Base-by-base conservation (phyloP, 2,797 vertebrate species). In the Podarcis lilfordi region DNA sequence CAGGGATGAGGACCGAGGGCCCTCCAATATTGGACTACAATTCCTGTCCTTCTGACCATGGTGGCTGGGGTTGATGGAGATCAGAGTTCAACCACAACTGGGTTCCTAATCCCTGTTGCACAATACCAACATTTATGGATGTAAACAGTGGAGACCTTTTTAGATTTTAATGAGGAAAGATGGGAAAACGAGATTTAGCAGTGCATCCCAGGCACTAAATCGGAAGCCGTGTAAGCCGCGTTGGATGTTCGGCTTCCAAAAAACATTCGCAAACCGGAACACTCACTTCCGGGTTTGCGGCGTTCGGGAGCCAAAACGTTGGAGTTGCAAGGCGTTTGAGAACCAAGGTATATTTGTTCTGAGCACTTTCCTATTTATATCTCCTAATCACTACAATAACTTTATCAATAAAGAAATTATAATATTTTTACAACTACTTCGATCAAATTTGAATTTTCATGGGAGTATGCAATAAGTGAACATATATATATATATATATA, bases 171-270 rank as follows among this genome's bases (percentile, higher is more conserved):
- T 23, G 13, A 32, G 21, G 32, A 4, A 17, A 80, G 55, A 35
- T 23, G 32, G 55, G 17, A 13, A 6, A 21, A 35, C 0, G 61
- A 23, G 55, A 35, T 35, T 80, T 29, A 32, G 45, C 45, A n/a
- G 45, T 29, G 13, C 27, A n/a, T 55, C 32, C n/a, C 59, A n/a
- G 7, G 15, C 50, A 50, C 50, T 50, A 3, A 50, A 4, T 13
- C 11, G 11, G 50, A 50, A 13, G 50, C 50, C 11, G 3, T 0
- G 1, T 0, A 50, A 50, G 10, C 3, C 11, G 50, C 1, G 11
- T 50, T 0, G 3, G 50, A 50, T 1, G 3, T 13, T 13, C 3
- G 50, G 11, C 11, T 50, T 50, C 50, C 50, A 13, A 50, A 50
- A 50, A 50, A 50, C 3, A 11, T 50, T 50, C 9, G 50, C 1